Evolutionary conservation across 2,888 invertebrate genomes (phyloP).

Genomic region (Brenthis daphne): DNA sequence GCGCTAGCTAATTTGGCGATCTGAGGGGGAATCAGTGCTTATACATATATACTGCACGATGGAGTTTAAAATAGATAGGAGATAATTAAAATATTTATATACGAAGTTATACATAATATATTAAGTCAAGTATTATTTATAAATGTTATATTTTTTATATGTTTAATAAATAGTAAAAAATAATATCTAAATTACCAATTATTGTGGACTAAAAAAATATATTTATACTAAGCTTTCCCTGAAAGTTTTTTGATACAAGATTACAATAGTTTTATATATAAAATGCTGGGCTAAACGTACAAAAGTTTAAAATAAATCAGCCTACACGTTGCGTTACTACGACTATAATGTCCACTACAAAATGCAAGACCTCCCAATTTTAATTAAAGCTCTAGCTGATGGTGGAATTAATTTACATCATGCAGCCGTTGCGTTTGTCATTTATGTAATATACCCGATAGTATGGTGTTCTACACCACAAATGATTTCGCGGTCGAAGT

Average conservation of each 20-base stretch:
- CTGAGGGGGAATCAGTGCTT: conserved; percentile 5
- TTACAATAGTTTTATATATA: too few species aligned
- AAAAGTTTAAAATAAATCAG: too few species aligned
- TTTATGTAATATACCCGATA: conserved; percentile 10
- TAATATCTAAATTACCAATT: too few species aligned
- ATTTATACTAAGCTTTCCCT: too few species aligned
- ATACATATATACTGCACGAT: neutral
- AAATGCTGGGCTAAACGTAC: too few species aligned
- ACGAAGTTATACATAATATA: too few species aligned
- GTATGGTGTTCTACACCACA: conserved; percentile 16
- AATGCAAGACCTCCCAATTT: conserved; percentile 11
- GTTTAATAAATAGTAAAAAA: too few species aligned
- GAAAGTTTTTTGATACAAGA: too few species aligned
- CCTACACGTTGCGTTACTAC: too few species aligned
- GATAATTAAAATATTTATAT: neutral
- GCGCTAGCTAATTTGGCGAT: conserved; percentile 42
- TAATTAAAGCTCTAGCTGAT: conserved; percentile 15
- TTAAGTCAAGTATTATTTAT: too few species aligned
- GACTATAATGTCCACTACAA: conserved; percentile 2
- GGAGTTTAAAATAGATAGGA: neutral
- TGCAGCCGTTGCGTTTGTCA: conserved; percentile 10
- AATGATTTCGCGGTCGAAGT: conserved; percentile 24
- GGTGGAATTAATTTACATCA: conserved; percentile 14
- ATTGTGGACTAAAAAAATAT: too few species aligned
- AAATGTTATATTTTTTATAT: too few species aligned